Percentiles rank a stretch among this genome's conserved stretches.
Conservation (phyloP, 1,140 invertebrate species). For the Magallana gigas region DNA sequence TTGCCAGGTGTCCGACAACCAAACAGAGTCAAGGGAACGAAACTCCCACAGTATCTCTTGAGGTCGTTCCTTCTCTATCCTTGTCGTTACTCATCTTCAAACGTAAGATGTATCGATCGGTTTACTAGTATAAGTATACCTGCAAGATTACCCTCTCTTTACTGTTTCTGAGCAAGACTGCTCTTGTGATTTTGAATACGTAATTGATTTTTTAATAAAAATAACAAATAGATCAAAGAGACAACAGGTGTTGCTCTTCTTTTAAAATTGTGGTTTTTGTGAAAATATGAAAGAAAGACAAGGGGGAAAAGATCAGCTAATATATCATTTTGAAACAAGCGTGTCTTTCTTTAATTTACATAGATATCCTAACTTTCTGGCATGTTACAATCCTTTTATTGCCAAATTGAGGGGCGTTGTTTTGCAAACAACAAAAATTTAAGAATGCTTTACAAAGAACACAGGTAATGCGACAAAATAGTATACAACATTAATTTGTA, state of each 20-base stretch:
- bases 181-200: neutral
- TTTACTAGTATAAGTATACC: constrained; percentile 16
- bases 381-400: constrained; percentile 19
- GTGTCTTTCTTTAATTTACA: constrained; percentile 28
- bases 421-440: neutral
- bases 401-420: constrained; percentile 10
- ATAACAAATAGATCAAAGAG: constrained; percentile 28
- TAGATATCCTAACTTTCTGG: constrained; percentile 21
- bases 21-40: neutral
- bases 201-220: constrained; percentile 34
- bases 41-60: constrained; percentile 8
- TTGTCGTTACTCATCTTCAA: neutral
- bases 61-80: constrained; percentile 1
- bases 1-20: constrained; percentile 14
- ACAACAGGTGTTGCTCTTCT: constrained; percentile 24
- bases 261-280: constrained; percentile 5
- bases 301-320: neutral
- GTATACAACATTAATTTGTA: neutral
- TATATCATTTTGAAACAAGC: constrained; percentile 23
- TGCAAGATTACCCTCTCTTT: neutral
- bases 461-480: neutral
- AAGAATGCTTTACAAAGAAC: neutral
- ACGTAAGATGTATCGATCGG: constrained; percentile 7
- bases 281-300: constrained; percentile 23
- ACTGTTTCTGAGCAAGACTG: neutral